Conservation (phyloP, 2,888 invertebrate species). For the Lepidochitona cinerea region DNA sequence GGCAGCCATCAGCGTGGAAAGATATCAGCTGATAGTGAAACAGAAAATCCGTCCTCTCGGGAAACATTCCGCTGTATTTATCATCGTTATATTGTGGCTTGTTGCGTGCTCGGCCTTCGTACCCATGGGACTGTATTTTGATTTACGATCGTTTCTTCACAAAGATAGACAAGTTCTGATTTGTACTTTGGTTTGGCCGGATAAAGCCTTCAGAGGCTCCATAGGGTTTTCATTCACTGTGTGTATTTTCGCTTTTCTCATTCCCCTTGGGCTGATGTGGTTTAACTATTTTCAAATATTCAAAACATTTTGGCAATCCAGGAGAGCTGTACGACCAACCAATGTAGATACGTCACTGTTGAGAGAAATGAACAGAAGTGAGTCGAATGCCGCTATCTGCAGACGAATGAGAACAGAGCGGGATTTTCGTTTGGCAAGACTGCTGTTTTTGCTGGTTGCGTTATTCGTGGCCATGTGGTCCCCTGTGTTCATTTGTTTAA, state of each 20-base stretch:
- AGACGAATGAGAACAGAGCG: constrained; percentile 25
- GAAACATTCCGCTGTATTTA: constrained; percentile 26
- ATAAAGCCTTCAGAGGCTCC: constrained; percentile 23
- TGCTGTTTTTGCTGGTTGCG: constrained; percentile 44
- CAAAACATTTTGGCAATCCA: constrained; percentile 34
- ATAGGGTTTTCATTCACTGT: constrained; percentile 31
- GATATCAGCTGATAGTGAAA: constrained; percentile 45
- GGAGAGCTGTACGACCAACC: constrained; percentile 23
- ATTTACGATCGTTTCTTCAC: constrained; percentile 31
- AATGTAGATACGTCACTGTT: not conserved
- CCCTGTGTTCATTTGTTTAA: constrained; percentile 46
- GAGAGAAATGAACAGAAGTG: not conserved
- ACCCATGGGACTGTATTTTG: constrained; percentile 48
- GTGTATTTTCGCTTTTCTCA: constrained; percentile 33
- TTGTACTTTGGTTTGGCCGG: constrained; percentile 54
- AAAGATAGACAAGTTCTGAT: constrained; percentile 31
- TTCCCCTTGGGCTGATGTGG: constrained; percentile 38
- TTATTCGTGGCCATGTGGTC: constrained; percentile 50
- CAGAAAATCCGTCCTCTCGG: constrained; percentile 29
- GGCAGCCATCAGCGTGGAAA: constrained; percentile 52
- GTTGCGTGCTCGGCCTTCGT: constrained; percentile 29
- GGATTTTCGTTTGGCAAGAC: constrained; percentile 43
- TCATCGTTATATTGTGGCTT: constrained; percentile 40
- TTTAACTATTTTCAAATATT: constrained; percentile 47
- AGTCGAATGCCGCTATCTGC: not conserved